Evolutionary conservation across 1,140 invertebrate genomes (phyloP), one percentile per base, ranked within the genome.

Genomic region (Saccostrea cuccullata): DNA sequence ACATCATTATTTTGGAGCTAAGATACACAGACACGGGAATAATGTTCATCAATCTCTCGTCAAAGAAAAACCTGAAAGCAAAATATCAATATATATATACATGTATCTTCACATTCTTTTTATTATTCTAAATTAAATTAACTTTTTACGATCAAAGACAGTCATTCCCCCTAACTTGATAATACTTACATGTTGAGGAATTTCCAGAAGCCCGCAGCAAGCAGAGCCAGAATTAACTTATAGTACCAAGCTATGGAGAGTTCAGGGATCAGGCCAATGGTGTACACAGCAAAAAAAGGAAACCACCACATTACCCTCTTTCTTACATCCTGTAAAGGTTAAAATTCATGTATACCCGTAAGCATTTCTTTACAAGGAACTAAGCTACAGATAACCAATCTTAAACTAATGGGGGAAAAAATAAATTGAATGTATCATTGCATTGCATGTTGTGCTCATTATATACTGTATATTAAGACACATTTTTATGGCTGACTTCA

Each of bases 1-100:
- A 99, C 96, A 99, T 98, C 98, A 98, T 99, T 92, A 98, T 96
- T 96, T 99, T 99, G 12, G 98, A 98, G 6, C 98, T 97, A 92
- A 99, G 95, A 95, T 99, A 99, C 89, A 99, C 96, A 90, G 97
- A 97, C 91, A 99, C 96, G 58, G 98, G 98, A 92, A 99, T 96
- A 91, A 98, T 96, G 90, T 97, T 97, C 95, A 97, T 97, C 82
- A 98, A 95, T 92, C 97, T 96, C 91, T 98, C 97, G 95, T 99
- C 98, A 94, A 98, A 98, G 86, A 98, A 95, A 88, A 97, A 96
- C 93, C 97, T 97, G 89, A 96, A 92, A 36, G 30, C 30, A 36
- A 93, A 87, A 90, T 2, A 47, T 90, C 89, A 91, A n/a, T n/a
- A 70, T 64, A 64, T 36, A 36, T 36, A 36, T 2, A 36, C 30